A percentile compares a stretch with the other conserved stretches of the same genome.
These are phyloP conservation scores for Hydropsyche tenuis DNA, from an alignment of 1,140 invertebrate genomes.

Conservation along the genomic window DNA sequence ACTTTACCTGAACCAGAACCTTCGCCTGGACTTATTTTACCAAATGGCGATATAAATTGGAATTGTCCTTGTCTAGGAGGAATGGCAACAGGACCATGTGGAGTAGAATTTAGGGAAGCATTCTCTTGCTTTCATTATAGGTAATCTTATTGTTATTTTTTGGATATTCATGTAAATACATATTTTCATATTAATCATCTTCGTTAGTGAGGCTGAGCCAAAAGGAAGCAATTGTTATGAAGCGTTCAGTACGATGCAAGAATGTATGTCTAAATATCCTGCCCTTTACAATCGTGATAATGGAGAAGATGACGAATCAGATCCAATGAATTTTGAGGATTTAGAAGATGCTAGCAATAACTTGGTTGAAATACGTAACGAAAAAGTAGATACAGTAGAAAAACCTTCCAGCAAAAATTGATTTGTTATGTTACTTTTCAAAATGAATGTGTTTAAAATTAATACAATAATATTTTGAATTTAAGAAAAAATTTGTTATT, in stretches of 20 bases:
- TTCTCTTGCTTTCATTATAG: constrained; percentile 94
- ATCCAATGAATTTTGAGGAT: constrained; percentile 47
- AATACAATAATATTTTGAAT: no score
- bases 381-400: constrained; percentile 4
- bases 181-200: constrained; percentile 14
- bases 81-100: constrained; percentile 95
- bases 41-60: constrained; percentile 95
- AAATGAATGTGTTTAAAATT: no score
- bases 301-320: constrained; percentile 61
- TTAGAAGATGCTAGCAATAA: constrained; percentile 37
- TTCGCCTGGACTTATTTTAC: constrained; percentile 79
- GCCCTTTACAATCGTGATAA: constrained; percentile 78
- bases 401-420: constrained; percentile 6
- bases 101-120: constrained; percentile 88
- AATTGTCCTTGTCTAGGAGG: constrained; percentile 95
- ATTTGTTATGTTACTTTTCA: no score
- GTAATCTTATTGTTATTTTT: constrained; percentile 47
- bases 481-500: constrained; percentile 2
- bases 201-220: constrained; percentile 68
- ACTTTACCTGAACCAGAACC: constrained; percentile 75
- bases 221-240: constrained; percentile 92
- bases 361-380: background rate
- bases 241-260: constrained; percentile 88
- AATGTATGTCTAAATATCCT: constrained; percentile 91
- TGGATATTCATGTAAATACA: background rate